phyloP scores from a whole-genome alignment of 2,888 invertebrate species.

The Archaeoteleia sp. region DNA sequence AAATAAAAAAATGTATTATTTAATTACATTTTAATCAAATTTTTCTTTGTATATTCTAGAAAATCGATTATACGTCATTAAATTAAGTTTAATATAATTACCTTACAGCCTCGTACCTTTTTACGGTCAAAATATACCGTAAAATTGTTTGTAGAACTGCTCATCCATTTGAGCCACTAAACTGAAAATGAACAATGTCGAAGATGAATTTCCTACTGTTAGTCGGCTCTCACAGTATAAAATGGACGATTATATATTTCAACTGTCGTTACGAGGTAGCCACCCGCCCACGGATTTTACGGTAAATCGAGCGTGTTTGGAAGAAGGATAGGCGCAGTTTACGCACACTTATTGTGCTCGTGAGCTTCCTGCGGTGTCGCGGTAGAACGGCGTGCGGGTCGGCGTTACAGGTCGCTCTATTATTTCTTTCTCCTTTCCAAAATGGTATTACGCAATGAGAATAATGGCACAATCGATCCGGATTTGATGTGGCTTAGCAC shows the following conservation, averaged over 20 bases:
- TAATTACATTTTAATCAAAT: too few relatives aligned
- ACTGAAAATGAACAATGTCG: conserved; percentile 49
- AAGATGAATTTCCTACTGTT: conserved; percentile 39
- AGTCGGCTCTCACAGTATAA: conserved; percentile 47
- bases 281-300: conserved; percentile 55
- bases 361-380: conserved; percentile 69
- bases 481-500: conserved; percentile 60
- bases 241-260: conserved; percentile 45
- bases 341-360: conserved; percentile 48
- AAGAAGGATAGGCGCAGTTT: conserved; percentile 49
- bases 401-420: conserved; percentile 51
- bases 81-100: too few relatives aligned
- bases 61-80: too few relatives aligned
- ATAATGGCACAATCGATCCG: conserved; percentile 62
- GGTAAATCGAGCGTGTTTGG: conserved; percentile 57
- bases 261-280: conserved; percentile 49
- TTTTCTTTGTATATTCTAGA: too few relatives aligned
- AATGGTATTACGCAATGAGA: conserved; percentile 54
- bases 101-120: too few relatives aligned
- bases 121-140: too few relatives aligned
- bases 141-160: too few relatives aligned
- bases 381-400: conserved; percentile 54
- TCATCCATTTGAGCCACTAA: conserved; percentile 15
- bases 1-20: too few relatives aligned
- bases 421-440: conserved; percentile 41